These are phyloP conservation scores for Copsychus sechellarum DNA, from an alignment of 2,113 vertebrate species.

Conservation along the genomic window DNA sequence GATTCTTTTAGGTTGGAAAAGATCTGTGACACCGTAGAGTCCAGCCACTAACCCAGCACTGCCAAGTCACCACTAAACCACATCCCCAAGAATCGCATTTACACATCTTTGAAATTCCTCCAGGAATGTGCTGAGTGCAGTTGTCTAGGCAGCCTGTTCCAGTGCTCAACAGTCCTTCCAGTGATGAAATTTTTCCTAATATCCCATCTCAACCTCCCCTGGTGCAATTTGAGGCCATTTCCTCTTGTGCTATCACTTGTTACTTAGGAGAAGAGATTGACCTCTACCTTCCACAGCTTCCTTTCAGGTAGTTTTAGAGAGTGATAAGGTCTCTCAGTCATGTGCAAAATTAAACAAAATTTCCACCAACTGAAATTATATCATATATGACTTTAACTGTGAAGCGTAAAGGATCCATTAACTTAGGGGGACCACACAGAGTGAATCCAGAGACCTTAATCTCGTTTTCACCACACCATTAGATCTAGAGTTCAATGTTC, in stretches of 20 bases:
- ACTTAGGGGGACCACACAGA: neutral
- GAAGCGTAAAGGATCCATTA: neutral
- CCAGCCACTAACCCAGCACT: neutral
- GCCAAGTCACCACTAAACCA: neutral
- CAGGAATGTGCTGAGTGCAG: neutral
- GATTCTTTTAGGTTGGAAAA: neutral
- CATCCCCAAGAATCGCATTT: neutral
- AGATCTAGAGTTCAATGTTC: neutral
- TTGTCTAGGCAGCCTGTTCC: neutral
- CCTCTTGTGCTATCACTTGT: neutral
- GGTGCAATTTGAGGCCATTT: neutral
- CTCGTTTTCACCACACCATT: neutral
- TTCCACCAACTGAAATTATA: neutral
- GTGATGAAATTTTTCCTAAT: neutral
- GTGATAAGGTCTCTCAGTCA: neutral
- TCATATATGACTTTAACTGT: neutral
- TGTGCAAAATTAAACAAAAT: neutral
- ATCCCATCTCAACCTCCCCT: neutral
- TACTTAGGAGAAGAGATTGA: neutral
- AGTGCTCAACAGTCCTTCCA: neutral
- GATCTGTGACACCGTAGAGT: fast-evolving
- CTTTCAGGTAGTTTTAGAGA: neutral
- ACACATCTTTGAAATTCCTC: fast-evolving
- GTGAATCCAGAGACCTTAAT: neutral
- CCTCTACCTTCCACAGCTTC: neutral